A percentile compares a stretch with the other conserved stretches of the same genome.
These are phyloP conservation scores for Aptenodytes forsteri DNA, from an alignment of 2,113 vertebrate genomes.

Conservation along the genomic window DNA sequence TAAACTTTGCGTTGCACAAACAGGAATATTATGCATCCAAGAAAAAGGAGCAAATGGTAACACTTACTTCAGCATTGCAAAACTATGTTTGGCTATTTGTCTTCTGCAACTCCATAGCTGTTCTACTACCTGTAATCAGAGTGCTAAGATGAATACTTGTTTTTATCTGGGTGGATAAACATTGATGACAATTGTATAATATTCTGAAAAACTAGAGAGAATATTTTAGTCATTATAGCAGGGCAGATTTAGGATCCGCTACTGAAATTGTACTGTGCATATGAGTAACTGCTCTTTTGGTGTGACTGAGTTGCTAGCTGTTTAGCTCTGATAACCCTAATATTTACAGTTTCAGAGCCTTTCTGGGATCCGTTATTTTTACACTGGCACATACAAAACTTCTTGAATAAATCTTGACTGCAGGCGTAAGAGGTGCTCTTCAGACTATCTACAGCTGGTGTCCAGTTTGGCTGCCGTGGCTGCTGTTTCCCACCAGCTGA, in stretches of 20 bases:
- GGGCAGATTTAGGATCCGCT: background rate
- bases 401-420: conserved; percentile 13
- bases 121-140: background rate
- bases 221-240: background rate
- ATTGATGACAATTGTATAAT: background rate
- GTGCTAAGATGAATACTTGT: background rate
- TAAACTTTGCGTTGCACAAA: background rate
- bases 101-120: background rate
- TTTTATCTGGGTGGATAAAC: background rate
- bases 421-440: background rate
- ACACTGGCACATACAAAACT: background rate
- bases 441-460: background rate
- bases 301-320: background rate
- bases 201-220: background rate
- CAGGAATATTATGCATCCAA: background rate
- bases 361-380: background rate
- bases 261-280: background rate
- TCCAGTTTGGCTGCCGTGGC: background rate
- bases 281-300: background rate
- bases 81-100: background rate
- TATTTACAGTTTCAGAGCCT: conserved; percentile 30
- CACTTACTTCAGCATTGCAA: background rate
- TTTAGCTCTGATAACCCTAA: conserved; percentile 28
- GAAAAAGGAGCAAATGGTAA: background rate
- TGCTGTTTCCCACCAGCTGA: background rate